Evolutionary conservation across 2,888 invertebrate species (phyloP).

Genomic region (Andrena fulva): DNA sequence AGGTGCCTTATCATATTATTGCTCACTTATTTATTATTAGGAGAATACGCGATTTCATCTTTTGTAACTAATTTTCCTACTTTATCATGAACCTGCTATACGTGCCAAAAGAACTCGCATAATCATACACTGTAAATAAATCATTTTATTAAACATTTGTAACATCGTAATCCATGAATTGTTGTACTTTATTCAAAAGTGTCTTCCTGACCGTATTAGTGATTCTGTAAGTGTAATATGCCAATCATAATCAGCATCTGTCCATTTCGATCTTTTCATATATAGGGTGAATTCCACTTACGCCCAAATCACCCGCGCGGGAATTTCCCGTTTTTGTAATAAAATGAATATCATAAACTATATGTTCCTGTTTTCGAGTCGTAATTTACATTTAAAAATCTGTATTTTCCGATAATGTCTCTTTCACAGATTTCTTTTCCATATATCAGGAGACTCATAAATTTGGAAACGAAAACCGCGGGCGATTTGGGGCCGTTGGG

Average conservation of each 20-base stretch:
- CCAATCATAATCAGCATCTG: neutral
- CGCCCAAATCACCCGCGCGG: no score
- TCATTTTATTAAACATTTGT: conserved; percentile 43
- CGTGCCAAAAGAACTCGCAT: conserved; percentile 32
- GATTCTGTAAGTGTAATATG: neutral
- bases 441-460: no score
- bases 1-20: conserved; percentile 64
- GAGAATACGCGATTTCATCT: conserved; percentile 18
- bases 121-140: conserved; percentile 38
- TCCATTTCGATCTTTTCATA: neutral
- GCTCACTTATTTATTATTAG: conserved; percentile 58
- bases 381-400: no score
- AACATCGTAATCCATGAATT: neutral
- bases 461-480: no score
- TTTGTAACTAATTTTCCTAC: conserved; percentile 49
- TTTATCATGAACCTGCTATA: conserved; percentile 16
- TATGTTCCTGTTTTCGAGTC: no score
- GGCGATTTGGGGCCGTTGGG: no score
- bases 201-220: neutral
- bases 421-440: no score
- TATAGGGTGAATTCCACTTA: neutral
- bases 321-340: no score
- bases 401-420: no score
- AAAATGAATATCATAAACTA: no score
- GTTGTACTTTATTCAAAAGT: neutral